Percentiles rank a stretch among this genome's conserved stretches.
Evolutionary conservation across 2,113 vertebrate species (phyloP).

Genomic region (Tapirus terrestris): DNA sequence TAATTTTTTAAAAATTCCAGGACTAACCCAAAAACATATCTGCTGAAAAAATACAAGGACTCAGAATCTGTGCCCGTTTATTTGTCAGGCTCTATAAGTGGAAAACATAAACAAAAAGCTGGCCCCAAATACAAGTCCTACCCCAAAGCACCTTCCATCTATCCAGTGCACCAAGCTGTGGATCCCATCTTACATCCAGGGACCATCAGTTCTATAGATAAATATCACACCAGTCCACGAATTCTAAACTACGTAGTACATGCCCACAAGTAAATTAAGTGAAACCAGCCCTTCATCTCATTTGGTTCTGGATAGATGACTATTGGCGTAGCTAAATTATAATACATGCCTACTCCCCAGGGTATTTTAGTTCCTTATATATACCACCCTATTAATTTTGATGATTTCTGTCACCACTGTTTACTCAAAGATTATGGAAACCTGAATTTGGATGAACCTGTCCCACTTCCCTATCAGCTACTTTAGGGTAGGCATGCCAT

Average conservation of each 20-base stretch:
- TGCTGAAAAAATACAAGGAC: neutral
- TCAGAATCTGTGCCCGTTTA: neutral
- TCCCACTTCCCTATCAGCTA: neutral
- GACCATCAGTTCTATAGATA: neutral
- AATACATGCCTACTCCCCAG: neutral
- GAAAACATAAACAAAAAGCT: neutral
- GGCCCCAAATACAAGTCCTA: neutral
- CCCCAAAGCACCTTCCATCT: neutral
- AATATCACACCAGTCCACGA: neutral
- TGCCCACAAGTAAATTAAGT: neutral
- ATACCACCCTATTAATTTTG: neutral
- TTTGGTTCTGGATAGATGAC: neutral
- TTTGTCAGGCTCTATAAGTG: neutral
- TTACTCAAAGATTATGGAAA: neutral
- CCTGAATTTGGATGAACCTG: neutral
- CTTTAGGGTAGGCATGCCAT: neutral
- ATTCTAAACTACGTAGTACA: neutral
- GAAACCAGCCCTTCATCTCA: neutral
- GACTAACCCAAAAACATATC: neutral
- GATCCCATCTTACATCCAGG: neutral
- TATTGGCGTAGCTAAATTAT: neutral
- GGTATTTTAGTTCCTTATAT: neutral
- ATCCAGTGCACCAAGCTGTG: neutral
- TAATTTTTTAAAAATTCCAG: neutral
- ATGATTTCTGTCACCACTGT: neutral